Evolutionary conservation across 2,797 vertebrate genomes (phyloP), one percentile per base, ranked within the genome.

Genomic region (Melanotaenia pygmaea): DNA sequence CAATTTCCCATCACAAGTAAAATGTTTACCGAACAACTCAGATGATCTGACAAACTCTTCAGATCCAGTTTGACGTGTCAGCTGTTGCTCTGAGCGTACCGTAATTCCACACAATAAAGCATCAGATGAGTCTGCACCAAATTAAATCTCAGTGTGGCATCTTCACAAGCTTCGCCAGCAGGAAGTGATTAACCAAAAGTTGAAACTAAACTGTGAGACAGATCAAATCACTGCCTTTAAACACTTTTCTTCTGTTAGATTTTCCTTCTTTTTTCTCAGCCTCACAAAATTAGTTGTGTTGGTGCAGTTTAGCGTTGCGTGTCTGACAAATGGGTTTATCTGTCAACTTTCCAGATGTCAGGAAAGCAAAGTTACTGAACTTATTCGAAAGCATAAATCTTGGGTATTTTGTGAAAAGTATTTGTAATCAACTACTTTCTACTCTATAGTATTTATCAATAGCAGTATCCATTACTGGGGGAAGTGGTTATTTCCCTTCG

Each of bases 11-110:
- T 40, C 14, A 14, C 38, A 40, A 40, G 12, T 34, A 13, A 45
- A 45, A 56, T 26, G 59, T 74, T 63, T 64, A 50, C 50, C 26
- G 37, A 75, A 47, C 35, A 69, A 76, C 54, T 61, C 5, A 32
- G 13, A 34, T 4, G 40, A 20, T 35, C 40, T 47, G 56, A 20
- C 47, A 40, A 32, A 64, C 26, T 60, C 4, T 5, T 13, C 22
- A 63, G 38, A 57, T 69, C 61, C 4, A 34, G 67, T 72, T 77
- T 50, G 13, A 43, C 70, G 18, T 59, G 64, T 61, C 2, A 0
- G n/a, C 37, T 11, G n/a, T 28, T 14, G 61, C 26, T 13, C 30
- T 24, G n/a, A 37, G 37, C 5, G 16, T 4, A 3, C 57, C 53
- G 35, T 22, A 24, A 59, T 3, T 5, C 10, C 20, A n/a, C 37